Evolutionary conservation across 2,888 invertebrate genomes (phyloP), one percentile per base, ranked within the genome.

Genomic region (Gortyna flavago): DNA sequence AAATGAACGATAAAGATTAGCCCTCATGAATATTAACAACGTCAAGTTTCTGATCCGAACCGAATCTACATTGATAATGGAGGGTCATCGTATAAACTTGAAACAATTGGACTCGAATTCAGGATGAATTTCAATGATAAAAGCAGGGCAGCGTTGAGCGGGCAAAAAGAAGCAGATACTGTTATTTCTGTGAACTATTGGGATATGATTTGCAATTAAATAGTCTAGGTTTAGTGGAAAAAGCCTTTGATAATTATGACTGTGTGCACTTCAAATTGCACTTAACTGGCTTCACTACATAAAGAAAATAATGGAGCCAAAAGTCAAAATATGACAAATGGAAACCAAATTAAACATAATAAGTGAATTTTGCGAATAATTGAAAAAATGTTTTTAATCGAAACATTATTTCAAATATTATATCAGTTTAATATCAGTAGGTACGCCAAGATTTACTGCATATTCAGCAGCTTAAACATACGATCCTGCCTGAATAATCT

Each of bases 1-100:
- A 92, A 93, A 92, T 93, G 90, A 91, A 91, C 91, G 93, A 91
- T 93, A 93, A 94, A 91, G 91, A 89, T 90, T 91, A 91, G 84
- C 81, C 88, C 85, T 90, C 90, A 91, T 92, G 90, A 92, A 93
- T 93, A 93, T 92, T 92, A 90, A 93, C 88, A 89, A 85, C 80
- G 82, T 84, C 79, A 83, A 90, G 89, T 83, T 91, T 89, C 87
- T 85, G 88, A 89, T 90, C 84, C 84, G 77, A 82, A 88, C 86
- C 90, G 85, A 90, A 85, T 89, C 90, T 87, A 85, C 89, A 89
- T 85, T 84, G 88, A 89, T 90, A 91, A 90, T 90, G 85, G 85
- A 81, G 78, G 87, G 87, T 89, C 89, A 84, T 89, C 87, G 85
- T 78, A 86, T 87, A 82, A 79, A 84, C 86, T 86, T 87, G 75